Percentiles rank a stretch among this genome's conserved stretches.
phyloP scores from a whole-genome alignment of 2,888 invertebrate species.

The Saturnia pavonia region DNA sequence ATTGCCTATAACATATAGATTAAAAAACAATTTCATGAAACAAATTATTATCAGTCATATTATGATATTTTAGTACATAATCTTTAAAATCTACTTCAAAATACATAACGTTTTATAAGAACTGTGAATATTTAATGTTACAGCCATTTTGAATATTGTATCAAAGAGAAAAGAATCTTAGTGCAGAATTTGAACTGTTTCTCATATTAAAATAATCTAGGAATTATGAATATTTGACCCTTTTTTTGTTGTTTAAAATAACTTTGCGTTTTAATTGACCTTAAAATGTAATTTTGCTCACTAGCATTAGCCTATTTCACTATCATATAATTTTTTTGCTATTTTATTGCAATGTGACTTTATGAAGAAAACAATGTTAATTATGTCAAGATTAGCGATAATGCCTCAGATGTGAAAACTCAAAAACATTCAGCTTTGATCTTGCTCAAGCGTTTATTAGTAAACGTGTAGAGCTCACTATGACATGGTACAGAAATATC shows the following conservation, averaged over 20 bases:
- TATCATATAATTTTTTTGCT: too few species aligned
- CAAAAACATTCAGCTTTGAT: too few species aligned
- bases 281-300: not conserved
- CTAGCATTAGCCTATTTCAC: too few species aligned
- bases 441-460: too few species aligned
- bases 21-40: too few species aligned
- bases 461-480: too few species aligned
- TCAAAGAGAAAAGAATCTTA: not conserved
- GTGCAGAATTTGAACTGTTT: not conserved
- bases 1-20: too few species aligned
- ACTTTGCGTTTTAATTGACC: not conserved
- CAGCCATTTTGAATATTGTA: not conserved
- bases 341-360: too few species aligned
- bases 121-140: constrained; percentile 1
- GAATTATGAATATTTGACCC: not conserved
- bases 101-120: not conserved
- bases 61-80: not conserved
- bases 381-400: too few species aligned
- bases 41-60: not conserved
- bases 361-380: too few species aligned
- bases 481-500: too few species aligned
- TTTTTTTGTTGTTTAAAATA: not conserved
- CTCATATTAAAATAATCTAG: not conserved
- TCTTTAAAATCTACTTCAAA: not conserved
- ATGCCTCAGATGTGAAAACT: too few species aligned